Evolutionary conservation across 2,113 vertebrate species (phyloP).

Genomic region (Ramphastos sulfuratus): DNA sequence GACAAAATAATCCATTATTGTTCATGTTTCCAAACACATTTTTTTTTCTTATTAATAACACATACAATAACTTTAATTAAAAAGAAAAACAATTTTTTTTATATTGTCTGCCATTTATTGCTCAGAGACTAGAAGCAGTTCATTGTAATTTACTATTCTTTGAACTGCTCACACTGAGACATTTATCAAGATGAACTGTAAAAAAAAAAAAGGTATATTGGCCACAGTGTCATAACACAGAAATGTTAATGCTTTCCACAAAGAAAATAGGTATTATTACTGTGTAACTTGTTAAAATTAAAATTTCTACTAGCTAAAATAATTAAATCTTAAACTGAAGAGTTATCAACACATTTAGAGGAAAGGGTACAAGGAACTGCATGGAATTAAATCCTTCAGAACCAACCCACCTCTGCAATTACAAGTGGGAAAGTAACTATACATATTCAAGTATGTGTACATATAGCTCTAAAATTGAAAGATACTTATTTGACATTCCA

Average conservation of each 20-base stretch:
- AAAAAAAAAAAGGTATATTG: not conserved
- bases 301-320: not conserved
- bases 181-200: not conserved
- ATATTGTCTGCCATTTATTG: not conserved
- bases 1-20: not conserved
- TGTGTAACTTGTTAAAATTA: not conserved
- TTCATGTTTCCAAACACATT: not conserved
- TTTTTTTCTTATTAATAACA: not conserved
- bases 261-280: not conserved
- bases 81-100: not conserved
- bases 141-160: not conserved
- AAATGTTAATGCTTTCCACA: not conserved
- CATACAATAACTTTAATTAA: not conserved
- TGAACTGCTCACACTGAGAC: not conserved
- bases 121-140: not conserved
- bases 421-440: not conserved
- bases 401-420: not conserved
- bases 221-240: not conserved
- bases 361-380: not conserved
- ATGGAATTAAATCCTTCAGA: not conserved
- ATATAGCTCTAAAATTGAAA: not conserved
- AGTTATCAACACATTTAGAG: fast-evolving
- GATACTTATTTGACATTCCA: not conserved
- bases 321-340: not conserved
- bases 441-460: not conserved